A percentile compares a stretch with the other conserved stretches of the same genome.
These are phyloP conservation scores for Lagopus leucura DNA, from an alignment of 2,113 vertebrate species.

Conservation along the genomic window DNA sequence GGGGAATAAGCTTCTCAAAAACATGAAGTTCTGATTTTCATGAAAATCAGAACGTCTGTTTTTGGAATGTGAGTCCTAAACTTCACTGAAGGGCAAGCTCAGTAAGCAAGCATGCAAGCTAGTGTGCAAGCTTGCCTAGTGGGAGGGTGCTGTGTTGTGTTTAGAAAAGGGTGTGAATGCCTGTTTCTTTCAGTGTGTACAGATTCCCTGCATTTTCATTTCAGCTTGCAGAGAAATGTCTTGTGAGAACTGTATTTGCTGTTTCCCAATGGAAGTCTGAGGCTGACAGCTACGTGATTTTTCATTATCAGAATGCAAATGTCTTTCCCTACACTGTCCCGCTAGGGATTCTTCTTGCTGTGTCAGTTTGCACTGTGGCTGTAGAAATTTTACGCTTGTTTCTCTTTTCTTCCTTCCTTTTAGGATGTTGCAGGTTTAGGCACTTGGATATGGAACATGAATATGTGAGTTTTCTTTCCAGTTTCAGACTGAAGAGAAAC, in stretches of 20 bases:
- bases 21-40: background rate
- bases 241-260: background rate
- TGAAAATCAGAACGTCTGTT: background rate
- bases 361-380: background rate
- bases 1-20: background rate
- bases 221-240: background rate
- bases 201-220: background rate
- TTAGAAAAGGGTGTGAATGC: background rate
- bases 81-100: background rate
- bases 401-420: background rate
- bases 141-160: background rate
- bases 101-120: background rate
- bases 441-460: background rate
- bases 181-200: no score
- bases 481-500: background rate
- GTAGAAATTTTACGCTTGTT: background rate
- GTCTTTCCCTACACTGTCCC: background rate
- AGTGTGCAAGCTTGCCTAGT: background rate
- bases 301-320: background rate
- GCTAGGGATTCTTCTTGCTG: background rate
- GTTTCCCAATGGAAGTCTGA: background rate
- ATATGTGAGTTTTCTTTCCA: background rate
- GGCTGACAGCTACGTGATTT: background rate
- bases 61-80: background rate
- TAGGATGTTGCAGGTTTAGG: background rate